phyloP scores from a whole-genome alignment of 1,140 invertebrate genomes.

The Hirudo medicinalis region DNA sequence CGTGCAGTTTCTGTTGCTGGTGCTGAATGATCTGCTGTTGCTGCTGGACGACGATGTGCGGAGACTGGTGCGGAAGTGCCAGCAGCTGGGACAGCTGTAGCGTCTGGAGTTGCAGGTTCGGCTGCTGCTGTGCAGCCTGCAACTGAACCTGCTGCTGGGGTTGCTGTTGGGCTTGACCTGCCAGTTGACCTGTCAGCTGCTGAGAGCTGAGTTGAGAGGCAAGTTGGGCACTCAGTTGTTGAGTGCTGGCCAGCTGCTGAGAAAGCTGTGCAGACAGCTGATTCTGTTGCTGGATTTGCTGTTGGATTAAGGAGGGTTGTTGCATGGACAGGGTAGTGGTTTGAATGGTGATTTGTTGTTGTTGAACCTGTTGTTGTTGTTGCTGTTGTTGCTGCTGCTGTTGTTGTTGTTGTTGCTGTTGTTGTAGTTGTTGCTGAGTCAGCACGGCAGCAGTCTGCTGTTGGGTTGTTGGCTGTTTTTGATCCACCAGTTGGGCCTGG shows the following conservation, averaged over 20 bases:
- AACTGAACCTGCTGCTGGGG: not conserved
- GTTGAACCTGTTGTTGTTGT: slow-evolving; percentile 8
- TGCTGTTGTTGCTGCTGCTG: not conserved
- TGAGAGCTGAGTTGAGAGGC: not conserved
- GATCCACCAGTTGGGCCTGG: not conserved
- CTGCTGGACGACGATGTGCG: not conserved
- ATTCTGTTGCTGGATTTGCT: not conserved
- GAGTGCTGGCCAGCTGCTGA: not conserved
- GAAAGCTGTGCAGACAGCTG: not conserved
- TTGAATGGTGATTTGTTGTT: no score
- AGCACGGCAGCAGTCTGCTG: not conserved
- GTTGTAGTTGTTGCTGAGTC: slow-evolving; percentile 9
- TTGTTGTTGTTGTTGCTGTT: not conserved
- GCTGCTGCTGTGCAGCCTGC: not conserved
- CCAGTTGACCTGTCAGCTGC: not conserved
- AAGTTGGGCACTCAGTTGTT: not conserved
- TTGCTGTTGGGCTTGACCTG: not conserved
- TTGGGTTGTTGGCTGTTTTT: not conserved
- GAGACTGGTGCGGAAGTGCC: not conserved
- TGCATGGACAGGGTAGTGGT: no score
- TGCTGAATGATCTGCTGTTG: not conserved
- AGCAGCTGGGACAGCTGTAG: not conserved
- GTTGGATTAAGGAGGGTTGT: not conserved
- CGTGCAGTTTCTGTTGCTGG: not conserved
- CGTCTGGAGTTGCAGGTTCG: not conserved